Percentiles rank a stretch among this genome's conserved stretches.
phyloP scores from a whole-genome alignment of 2,113 vertebrate genomes.

The Neopipo cinnamomea region DNA sequence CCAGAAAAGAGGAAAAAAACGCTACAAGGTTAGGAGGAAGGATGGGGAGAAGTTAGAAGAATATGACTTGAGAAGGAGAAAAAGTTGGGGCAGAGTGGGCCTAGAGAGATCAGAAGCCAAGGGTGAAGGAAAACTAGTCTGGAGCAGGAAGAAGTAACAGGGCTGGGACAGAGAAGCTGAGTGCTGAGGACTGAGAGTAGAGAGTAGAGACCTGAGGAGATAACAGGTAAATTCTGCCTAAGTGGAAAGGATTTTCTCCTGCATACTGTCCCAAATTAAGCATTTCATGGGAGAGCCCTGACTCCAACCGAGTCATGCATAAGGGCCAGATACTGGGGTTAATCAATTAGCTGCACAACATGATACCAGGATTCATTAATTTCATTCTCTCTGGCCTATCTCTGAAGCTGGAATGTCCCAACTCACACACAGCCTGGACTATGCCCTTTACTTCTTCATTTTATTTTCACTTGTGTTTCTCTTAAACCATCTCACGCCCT shows the following conservation, averaged over 20 bases:
- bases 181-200: not conserved
- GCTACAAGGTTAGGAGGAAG: not conserved
- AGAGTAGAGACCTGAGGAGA: not conserved
- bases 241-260: not conserved
- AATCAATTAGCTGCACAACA: not conserved
- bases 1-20: rapidly evolving
- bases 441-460: slow-evolving; percentile 34
- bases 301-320: not conserved
- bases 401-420: not conserved
- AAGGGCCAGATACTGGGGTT: not conserved
- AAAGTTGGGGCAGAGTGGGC: not conserved
- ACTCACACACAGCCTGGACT: not conserved
- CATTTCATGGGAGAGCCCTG: not conserved
- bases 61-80: not conserved
- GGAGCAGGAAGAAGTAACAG: not conserved
- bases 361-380: not conserved
- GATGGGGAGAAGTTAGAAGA: not conserved
- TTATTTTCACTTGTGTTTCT: slow-evolving; percentile 22
- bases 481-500: slow-evolving; percentile 55
- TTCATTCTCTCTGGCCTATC: not conserved
- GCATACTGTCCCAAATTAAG: not conserved
- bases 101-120: not conserved
- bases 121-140: not conserved
- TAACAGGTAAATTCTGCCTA: not conserved
- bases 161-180: not conserved